Evolutionary conservation across 2,113 vertebrate species (phyloP), one percentile per base, ranked within the genome.

Genomic region (Lepus europaeus): DNA sequence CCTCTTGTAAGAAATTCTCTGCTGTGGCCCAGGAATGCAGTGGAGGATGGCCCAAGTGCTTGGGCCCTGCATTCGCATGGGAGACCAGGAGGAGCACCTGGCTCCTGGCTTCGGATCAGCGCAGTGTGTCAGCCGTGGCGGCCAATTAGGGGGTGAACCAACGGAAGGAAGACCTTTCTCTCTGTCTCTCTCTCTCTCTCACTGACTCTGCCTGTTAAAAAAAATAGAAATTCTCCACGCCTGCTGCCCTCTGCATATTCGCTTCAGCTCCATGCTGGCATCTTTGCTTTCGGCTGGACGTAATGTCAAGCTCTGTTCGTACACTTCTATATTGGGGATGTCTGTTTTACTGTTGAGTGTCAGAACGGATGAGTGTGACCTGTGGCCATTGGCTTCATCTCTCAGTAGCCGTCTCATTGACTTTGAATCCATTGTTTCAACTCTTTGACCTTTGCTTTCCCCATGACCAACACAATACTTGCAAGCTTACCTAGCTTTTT

Each of bases 371-470:
- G 31, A 51, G 33, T 59, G 56, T 59, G 6, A 27, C 1, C 1
- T 68, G 53, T 51, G 73, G 56, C 49, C 29, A 13, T 0, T 78
- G 73, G 36, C 89, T 94, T 66, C 88, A 33, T 59, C 63, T 94
- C 23, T 77, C 49, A 2, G n/a, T 78, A 17, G 53, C 39, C 33
- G 3, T 87, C 72, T 84, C 12, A 4, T 36, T 79, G 77, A 36
- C 14, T 11, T 92, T 53, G 11, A 6, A 31, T 89, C 77, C 14
- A 4, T 86, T 73, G 36, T 22, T 81, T 85, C 39, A 94, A 63
- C 27, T 76, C 53, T 72, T 59, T 9, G 59, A 45, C 61, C 6
- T 33, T 92, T 29, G 31, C 16, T 84, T 53, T 82, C n/a, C 85
- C n/a, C 64, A 19, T 73, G 39, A 70, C 5, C 45, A 53, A 94